Base-by-base conservation (phyloP, 1,140 invertebrate genomes). In the Scaptomyza pallida region DNA sequence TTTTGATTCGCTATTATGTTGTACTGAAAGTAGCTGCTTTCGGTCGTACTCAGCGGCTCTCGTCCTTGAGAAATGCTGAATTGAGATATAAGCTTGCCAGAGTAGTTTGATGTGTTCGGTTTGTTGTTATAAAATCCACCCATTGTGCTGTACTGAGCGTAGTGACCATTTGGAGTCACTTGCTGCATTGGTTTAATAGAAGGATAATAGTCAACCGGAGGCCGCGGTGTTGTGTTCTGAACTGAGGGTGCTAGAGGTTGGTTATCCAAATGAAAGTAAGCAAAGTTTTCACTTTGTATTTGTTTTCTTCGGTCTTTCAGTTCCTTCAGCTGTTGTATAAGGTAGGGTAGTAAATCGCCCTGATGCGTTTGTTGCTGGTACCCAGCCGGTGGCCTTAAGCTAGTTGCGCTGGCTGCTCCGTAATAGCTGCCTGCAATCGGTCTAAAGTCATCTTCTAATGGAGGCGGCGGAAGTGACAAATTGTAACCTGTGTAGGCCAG, bases 121-220 rank as follows among this genome's bases (percentile, higher is more conserved):
- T 78, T 86, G 43, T 94, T 94, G 43, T 94, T 94, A 56, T 92
- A 93, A 89, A 94, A 93, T 33, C 93, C 93, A 37, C 93, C 93
- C 75, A 92, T 90, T 37, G 91, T 91, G 60, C 90, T 91, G 41
- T 93, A 91, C 13, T 93, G 83, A 5, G 91, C 60, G 78, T 92
- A 93, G 10, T 92, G 92, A 33, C 92, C 91, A 68, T 92, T 91
- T 2, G 82, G 64, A 3, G 89, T 90, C 6, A 82, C 78, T 48
- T 77, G 78, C 1, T 73, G 61, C 2, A 43, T 16, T 3, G 61
- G 62, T 37, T 71, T 82, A 0, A 23, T 51, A 51, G 16, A 68
- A 5, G 72, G 67, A 43, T 74, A 78, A 37, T 75, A 50, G 0
- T 68, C 44, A 17, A 62, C 45, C 0, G 54, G 40, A 0, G 45